phyloP scores from a whole-genome alignment of 2,888 invertebrate genomes.

The Athalia circularis region DNA sequence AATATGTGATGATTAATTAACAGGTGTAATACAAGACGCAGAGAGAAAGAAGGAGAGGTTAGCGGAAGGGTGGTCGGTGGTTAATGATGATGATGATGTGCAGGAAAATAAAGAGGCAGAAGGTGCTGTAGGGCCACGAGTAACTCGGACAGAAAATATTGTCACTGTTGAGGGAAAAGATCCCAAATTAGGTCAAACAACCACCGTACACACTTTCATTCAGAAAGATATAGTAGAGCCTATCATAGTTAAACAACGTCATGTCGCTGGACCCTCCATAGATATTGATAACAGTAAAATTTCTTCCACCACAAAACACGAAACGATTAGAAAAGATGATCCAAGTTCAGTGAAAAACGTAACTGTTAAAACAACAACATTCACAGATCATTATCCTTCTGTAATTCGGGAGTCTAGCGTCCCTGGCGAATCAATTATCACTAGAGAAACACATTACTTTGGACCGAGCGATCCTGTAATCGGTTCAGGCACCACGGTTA shows the following conservation, averaged over 20 bases:
- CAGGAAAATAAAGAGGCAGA: constrained; percentile 69
- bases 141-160: constrained; percentile 53
- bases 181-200: constrained; percentile 35
- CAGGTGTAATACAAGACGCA: constrained; percentile 74
- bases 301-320: constrained; percentile 57
- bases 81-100: constrained; percentile 72
- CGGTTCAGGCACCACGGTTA: constrained; percentile 43
- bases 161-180: constrained; percentile 36
- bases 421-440: constrained; percentile 46
- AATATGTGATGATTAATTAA: constrained; percentile 73
- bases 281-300: constrained; percentile 23
- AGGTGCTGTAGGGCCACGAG: constrained; percentile 66
- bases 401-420: constrained; percentile 30
- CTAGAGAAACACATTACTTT: constrained; percentile 50
- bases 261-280: constrained; percentile 22
- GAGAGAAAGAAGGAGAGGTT: constrained; percentile 74
- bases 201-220: constrained; percentile 18
- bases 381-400: constrained; percentile 55
- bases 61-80: constrained; percentile 74
- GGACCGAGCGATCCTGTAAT: constrained; percentile 52
- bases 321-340: constrained; percentile 57
- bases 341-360: constrained; percentile 55
- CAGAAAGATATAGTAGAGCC: constrained; percentile 26
- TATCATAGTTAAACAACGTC: constrained; percentile 10
- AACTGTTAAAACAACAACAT: constrained; percentile 60